These are phyloP conservation scores for Pipra filicauda DNA, from an alignment of 2,113 vertebrate genomes.

Conservation along the genomic window DNA sequence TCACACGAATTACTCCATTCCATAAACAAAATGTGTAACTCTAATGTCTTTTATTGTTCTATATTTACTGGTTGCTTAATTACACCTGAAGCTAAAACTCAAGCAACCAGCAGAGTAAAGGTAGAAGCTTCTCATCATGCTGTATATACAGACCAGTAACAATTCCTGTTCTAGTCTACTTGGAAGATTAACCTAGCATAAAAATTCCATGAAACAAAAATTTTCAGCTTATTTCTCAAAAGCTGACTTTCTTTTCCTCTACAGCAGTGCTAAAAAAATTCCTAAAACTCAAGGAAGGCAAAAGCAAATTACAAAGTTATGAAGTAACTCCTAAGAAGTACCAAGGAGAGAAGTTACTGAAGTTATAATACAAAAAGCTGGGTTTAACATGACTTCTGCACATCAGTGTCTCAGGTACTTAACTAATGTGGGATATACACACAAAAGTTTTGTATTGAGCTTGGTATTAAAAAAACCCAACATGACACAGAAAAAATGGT, in stretches of 20 bases:
- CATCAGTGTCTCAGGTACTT: neutral
- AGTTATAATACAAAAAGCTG: neutral
- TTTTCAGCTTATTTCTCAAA: neutral
- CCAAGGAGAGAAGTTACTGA: neutral
- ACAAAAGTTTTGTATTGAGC: neutral
- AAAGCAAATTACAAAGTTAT: neutral
- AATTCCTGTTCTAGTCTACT: neutral
- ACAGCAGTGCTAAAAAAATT: neutral
- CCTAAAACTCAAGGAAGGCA: neutral
- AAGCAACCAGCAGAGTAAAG: neutral
- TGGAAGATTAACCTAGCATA: neutral
- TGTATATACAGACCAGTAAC: neutral
- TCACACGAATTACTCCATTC: neutral
- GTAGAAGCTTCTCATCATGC: neutral
- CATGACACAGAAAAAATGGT: neutral
- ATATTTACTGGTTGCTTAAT: neutral
- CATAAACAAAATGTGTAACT: neutral
- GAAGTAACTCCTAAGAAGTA: neutral
- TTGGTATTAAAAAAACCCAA: neutral
- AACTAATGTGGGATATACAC: neutral
- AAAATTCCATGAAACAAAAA: neutral
- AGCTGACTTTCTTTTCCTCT: neutral
- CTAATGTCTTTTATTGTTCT: neutral
- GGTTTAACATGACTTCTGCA: neutral
- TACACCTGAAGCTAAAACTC: neutral